Evolutionary conservation across 2,888 invertebrate species (phyloP).

Genomic region (Leptopterna dolabrata): DNA sequence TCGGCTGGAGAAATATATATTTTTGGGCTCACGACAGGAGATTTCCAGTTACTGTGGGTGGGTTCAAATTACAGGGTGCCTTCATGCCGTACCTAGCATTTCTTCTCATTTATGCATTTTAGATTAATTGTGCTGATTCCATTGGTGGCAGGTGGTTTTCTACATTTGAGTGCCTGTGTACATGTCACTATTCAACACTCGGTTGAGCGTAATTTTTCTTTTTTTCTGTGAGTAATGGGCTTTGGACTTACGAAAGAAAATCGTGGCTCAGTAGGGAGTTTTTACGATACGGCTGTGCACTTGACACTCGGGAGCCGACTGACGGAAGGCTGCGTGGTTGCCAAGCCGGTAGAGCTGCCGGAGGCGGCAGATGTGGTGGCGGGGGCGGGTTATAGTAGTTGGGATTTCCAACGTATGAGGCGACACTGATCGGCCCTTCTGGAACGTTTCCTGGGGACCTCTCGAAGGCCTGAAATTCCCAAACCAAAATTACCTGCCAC

Average conservation of each 20-base stretch:
- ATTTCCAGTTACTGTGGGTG: no score
- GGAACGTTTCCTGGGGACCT: no score
- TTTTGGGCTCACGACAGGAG: no score
- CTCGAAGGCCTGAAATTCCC: no score
- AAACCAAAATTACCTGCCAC: no score
- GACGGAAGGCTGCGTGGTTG: slow-evolving; percentile 21
- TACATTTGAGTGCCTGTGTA: slow-evolving; percentile 11
- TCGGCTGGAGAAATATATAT: no score
- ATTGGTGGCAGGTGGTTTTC: background rate
- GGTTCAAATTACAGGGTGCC: no score
- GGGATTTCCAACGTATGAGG: background rate
- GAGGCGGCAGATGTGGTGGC: background rate
- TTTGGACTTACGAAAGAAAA: slow-evolving; percentile 18
- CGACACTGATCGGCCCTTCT: background rate
- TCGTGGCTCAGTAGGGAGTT: background rate
- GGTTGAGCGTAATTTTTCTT: background rate
- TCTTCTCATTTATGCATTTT: background rate
- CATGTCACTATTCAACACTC: background rate
- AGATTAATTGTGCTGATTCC: background rate
- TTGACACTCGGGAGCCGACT: slow-evolving; percentile 37
- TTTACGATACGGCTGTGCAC: slow-evolving; percentile 25
- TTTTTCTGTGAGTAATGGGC: background rate
- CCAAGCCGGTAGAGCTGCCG: background rate
- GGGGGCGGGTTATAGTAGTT: background rate
- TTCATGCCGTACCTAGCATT: background rate